A percentile compares a stretch with the other conserved stretches of the same genome.
These are phyloP conservation scores for Heloderma charlesbogerti DNA, from an alignment of 2,113 vertebrate species.

Conservation along the genomic window DNA sequence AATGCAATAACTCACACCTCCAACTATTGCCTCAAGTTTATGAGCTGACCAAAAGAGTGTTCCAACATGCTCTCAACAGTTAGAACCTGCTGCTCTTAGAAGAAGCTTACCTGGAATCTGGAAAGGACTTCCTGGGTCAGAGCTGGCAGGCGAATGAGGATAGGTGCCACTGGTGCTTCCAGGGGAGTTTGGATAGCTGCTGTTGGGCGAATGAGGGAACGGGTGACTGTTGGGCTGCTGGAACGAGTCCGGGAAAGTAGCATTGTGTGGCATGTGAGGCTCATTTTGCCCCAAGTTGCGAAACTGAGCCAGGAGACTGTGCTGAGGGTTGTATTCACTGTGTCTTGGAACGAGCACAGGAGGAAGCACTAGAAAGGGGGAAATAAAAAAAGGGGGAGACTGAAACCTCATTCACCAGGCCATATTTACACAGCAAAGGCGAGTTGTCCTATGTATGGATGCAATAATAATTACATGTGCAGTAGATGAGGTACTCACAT, in stretches of 20 bases:
- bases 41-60: no score
- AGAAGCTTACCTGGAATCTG: slow-evolving; percentile 92
- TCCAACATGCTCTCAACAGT: not conserved
- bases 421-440: not conserved
- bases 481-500: slow-evolving; percentile 18
- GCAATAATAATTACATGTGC: slow-evolving; percentile 19
- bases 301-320: slow-evolving; percentile 96
- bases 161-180: slow-evolving; percentile 94
- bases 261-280: slow-evolving; percentile 97
- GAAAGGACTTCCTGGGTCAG: slow-evolving; percentile 95
- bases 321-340: slow-evolving; percentile 98
- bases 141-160: slow-evolving; percentile 94
- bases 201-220: slow-evolving; percentile 86
- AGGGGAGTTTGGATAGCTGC: slow-evolving; percentile 95
- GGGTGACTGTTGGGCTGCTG: slow-evolving; percentile 85
- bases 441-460: not conserved
- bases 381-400: slow-evolving; percentile 27
- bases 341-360: slow-evolving; percentile 97
- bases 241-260: slow-evolving; percentile 94
- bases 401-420: not conserved
- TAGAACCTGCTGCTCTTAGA: not conserved
- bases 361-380: slow-evolving; percentile 86
- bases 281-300: slow-evolving; percentile 94
- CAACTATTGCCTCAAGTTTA: not conserved
- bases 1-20: not conserved